Base-by-base conservation (phyloP, 1,140 invertebrate species). In the Antheraea pernyi region DNA sequence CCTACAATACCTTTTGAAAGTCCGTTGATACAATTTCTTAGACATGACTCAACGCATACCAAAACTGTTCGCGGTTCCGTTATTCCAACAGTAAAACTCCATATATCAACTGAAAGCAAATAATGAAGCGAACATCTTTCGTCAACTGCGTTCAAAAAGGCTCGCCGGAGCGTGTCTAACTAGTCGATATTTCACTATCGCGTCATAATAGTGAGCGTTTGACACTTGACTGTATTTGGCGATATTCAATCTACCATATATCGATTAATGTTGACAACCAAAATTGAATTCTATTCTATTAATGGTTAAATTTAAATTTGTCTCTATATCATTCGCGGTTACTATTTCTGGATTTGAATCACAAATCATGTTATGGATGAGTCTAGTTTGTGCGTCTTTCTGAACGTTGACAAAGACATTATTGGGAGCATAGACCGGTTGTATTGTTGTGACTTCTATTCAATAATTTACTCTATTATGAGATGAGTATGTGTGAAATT, bases 151-250 rank as follows among this genome's bases (percentile, higher is more conserved):
- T 71, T 68, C 77, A 76, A 82, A 81, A 83, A 80, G 78, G 66
- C 62, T 69, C 78, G 70, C 71, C 75, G 75, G 66, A 82, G 76
- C 80, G 78, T 81, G 74, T 70, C 79, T 82, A 83, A 82, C 73
- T 79, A 73, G 75, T 64, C 77, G 76, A 83, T 81, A 83, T 80
- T 83, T 80, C 78, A 80, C 75, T 76, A 80, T 82, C 70, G 74
- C 74, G 62, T 77, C 81, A 83, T 81, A 81, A 83, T 82, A 81
- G 79, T 75, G 72, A 78, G 70, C 81, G 74, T 81, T 83, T 83
- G 81, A 83, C 80, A 83, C 78, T 82, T 80, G 76, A 69, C 73
- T 73, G 71, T 68, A 74, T 70, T 19, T 67, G 60, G 68, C 67
- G 13, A 61, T 48, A 39, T 69, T 36, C 19, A 64, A 58, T 68